A percentile compares a stretch with the other conserved stretches of the same genome.
Conservation (phyloP, 2,888 invertebrate genomes). For the Melitaea athalia region DNA sequence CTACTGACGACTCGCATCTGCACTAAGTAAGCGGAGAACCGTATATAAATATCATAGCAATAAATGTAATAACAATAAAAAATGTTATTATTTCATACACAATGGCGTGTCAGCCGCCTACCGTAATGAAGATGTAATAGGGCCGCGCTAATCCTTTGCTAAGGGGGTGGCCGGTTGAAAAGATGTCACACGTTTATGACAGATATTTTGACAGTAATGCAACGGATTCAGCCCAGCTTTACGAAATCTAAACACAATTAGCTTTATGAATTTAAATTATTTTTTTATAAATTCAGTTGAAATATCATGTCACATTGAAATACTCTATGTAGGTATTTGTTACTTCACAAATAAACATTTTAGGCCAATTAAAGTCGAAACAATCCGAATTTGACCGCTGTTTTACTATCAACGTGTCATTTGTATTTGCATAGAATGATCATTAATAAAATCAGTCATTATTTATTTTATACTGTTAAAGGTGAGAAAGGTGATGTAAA, state of each 20-base stretch:
- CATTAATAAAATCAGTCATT: constrained; percentile 20
- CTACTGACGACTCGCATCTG: constrained; percentile 51
- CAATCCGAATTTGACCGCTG: not conserved
- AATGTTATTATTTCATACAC: constrained; percentile 58
- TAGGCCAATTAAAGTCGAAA: not conserved
- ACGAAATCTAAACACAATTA: constrained; percentile 40
- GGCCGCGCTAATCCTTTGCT: constrained; percentile 75
- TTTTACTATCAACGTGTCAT: constrained; percentile 13
- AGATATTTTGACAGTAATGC: constrained; percentile 82
- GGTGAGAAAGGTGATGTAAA: constrained; percentile 6
- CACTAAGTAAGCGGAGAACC: constrained; percentile 66
- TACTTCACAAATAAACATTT: not conserved
- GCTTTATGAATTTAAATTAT: constrained; percentile 14
- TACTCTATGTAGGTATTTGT: not conserved
- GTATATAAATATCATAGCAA: constrained; percentile 73
- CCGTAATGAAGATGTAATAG: constrained; percentile 82
- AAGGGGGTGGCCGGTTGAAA: constrained; percentile 77
- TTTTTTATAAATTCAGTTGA: constrained; percentile 18
- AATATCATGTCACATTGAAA: not conserved
- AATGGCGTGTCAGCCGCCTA: constrained; percentile 73
- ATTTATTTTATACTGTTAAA: constrained; percentile 21
- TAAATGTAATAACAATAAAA: constrained; percentile 73
- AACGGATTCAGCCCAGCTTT: constrained; percentile 60
- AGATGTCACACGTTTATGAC: constrained; percentile 80
- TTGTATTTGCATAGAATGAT: constrained; percentile 24